A percentile compares a stretch with the other conserved stretches of the same genome.
Conservation (phyloP, 2,888 invertebrate genomes). For the Meta bourneti region DNA sequence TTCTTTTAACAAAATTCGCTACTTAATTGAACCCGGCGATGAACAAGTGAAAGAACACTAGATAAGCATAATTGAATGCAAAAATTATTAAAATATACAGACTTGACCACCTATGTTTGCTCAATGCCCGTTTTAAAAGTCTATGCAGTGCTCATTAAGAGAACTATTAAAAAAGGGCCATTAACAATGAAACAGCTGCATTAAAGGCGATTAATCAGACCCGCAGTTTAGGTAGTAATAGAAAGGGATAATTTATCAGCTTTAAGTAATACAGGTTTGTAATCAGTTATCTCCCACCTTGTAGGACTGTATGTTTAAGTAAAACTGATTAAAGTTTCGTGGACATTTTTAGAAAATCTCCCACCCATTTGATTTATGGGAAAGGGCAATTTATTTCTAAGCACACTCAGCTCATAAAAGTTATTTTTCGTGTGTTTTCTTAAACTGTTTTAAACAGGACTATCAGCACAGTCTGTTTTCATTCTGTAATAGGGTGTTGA, state of each 20-base stretch:
- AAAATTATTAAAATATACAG: neutral
- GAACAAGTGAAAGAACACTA: too few species aligned
- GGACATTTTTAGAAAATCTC: neutral
- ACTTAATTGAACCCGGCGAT: too few species aligned
- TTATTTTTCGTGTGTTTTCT: too few species aligned
- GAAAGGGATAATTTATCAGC: constrained; percentile 33
- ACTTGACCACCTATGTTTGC: constrained; percentile 3
- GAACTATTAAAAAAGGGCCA: constrained; percentile 25
- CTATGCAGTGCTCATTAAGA: constrained; percentile 8
- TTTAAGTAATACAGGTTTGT: constrained; percentile 23
- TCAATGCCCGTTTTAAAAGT: constrained; percentile 4
- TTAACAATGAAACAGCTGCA: constrained; percentile 21
- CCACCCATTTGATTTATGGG: neutral
- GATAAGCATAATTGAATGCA: too few species aligned
- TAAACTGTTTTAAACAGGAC: too few species aligned
- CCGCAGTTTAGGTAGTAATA: constrained; percentile 6
- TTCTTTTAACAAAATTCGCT: too few species aligned
- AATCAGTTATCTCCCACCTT: neutral
- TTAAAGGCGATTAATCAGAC: constrained; percentile 21
- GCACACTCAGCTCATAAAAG: too few species aligned
- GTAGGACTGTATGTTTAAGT: neutral
- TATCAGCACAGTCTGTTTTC: too few species aligned
- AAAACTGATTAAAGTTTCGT: neutral
- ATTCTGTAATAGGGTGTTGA: neutral
- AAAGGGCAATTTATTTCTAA: neutral